These are phyloP conservation scores for Echiichthys vipera DNA, from an alignment of 2,797 vertebrate genomes.

Conservation along the genomic window DNA sequence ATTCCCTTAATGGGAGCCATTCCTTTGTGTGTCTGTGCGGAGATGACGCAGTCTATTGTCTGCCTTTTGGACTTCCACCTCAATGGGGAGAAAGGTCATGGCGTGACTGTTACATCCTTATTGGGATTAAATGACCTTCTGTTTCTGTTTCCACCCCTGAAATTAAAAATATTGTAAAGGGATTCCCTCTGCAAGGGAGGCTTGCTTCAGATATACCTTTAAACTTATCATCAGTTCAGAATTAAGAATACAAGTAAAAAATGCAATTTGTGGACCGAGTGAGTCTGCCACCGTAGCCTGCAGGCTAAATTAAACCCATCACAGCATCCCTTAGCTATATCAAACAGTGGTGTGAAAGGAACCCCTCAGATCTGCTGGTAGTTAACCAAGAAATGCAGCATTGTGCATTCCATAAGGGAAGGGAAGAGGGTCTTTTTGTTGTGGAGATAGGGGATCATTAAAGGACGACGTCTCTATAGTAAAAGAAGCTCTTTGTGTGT, in stretches of 20 bases:
- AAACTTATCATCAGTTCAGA: background rate
- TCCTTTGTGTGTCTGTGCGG: conserved; percentile 63
- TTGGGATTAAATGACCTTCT: conserved; percentile 31
- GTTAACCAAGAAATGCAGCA: conserved; percentile 58
- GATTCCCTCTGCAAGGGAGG: background rate
- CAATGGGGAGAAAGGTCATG: conserved; percentile 58
- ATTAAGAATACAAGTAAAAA: conserved; percentile 1
- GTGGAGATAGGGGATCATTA: conserved; percentile 77
- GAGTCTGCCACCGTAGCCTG: conserved; percentile 9
- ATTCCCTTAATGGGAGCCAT: conserved; percentile 50
- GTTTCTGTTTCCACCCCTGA: conserved; percentile 10
- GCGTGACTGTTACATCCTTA: conserved; percentile 46
- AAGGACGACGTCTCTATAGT: conserved; percentile 63
- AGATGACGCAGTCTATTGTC: conserved; percentile 70
- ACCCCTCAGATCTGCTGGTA: conserved; percentile 54
- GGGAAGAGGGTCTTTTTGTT: conserved; percentile 79
- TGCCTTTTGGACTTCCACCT: conserved; percentile 57
- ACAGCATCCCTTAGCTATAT: conserved; percentile 32
- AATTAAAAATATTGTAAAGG: background rate
- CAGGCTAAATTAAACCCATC: conserved; percentile 44
- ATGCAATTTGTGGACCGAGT: conserved; percentile 7
- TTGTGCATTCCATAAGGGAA: conserved; percentile 72
- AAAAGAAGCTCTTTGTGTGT: conserved; percentile 79
- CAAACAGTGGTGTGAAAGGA: conserved; percentile 56
- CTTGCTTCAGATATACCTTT: background rate